phyloP scores from a whole-genome alignment of 2,113 vertebrate genomes.

The Tamias sibiricus region DNA sequence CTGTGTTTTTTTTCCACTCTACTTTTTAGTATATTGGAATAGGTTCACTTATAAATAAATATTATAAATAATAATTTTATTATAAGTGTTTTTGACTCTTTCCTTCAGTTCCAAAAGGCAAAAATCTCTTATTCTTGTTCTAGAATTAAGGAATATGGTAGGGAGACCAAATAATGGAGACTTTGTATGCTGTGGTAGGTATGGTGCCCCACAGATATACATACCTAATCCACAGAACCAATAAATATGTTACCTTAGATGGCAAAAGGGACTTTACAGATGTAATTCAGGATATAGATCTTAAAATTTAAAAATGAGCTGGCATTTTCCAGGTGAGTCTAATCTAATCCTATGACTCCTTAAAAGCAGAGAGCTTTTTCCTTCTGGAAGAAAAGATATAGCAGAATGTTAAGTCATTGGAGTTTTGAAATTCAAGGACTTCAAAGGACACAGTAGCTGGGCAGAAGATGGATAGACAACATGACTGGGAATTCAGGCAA shows the following conservation, averaged over 20 bases:
- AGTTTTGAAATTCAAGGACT: neutral
- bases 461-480: neutral
- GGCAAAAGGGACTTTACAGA: neutral
- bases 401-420: neutral
- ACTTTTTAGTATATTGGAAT: neutral
- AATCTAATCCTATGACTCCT: neutral
- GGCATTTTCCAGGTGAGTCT: neutral
- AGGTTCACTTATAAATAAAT: neutral
- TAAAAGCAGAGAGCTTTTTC: neutral
- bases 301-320: neutral
- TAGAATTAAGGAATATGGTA: neutral
- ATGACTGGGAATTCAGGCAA: neutral
- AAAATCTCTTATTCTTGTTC: neutral
- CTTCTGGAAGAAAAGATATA: neutral
- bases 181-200: neutral
- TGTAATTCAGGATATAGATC: neutral
- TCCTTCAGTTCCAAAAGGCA: neutral
- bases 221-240: too few species aligned
- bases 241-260: neutral
- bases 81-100: neutral
- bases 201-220: neutral
- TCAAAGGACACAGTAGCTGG: too few species aligned
- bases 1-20: neutral
- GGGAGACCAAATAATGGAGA: neutral
- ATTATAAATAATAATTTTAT: neutral